Evolutionary conservation across 2,888 invertebrate species (phyloP).

Genomic region (Limnephilus lunatus): DNA sequence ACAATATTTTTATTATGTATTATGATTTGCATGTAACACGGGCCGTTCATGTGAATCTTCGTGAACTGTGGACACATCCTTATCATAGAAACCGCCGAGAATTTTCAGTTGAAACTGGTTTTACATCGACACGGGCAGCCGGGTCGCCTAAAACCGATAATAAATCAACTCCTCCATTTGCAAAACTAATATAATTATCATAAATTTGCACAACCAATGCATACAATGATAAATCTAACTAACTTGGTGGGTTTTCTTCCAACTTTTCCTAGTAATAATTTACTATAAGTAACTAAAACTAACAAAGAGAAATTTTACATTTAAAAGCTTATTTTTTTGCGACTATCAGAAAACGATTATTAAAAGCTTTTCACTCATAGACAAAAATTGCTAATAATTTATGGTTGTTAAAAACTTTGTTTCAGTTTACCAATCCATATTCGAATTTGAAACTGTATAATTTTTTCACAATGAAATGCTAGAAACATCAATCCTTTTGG

Average conservation of each 20-base stretch:
- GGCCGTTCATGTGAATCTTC: neutral
- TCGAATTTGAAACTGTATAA: too few relatives aligned
- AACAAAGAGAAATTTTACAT: too few relatives aligned
- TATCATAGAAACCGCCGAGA: neutral
- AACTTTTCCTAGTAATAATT: neutral
- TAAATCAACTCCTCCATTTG: constrained; percentile 16
- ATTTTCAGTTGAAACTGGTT: constrained; percentile 23
- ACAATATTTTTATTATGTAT: neutral
- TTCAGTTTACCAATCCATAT: too few relatives aligned
- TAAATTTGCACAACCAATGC: neutral
- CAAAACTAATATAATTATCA: neutral
- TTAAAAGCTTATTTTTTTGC: too few relatives aligned
- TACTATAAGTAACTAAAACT: too few relatives aligned
- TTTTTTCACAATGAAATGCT: too few relatives aligned
- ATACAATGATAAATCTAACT: neutral
- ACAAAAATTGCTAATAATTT: too few relatives aligned
- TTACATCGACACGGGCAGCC: neutral
- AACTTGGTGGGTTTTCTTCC: neutral
- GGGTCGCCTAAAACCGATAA: constrained; percentile 23
- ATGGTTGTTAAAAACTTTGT: too few relatives aligned
- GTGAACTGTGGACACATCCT: neutral
- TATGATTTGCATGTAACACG: neutral
- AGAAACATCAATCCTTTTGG: too few relatives aligned
- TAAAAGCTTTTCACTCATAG: too few relatives aligned
- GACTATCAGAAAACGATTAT: too few relatives aligned